Evolutionary conservation across 2,888 invertebrate species (phyloP).

Genomic region (Ommatoiulus sabulosus): DNA sequence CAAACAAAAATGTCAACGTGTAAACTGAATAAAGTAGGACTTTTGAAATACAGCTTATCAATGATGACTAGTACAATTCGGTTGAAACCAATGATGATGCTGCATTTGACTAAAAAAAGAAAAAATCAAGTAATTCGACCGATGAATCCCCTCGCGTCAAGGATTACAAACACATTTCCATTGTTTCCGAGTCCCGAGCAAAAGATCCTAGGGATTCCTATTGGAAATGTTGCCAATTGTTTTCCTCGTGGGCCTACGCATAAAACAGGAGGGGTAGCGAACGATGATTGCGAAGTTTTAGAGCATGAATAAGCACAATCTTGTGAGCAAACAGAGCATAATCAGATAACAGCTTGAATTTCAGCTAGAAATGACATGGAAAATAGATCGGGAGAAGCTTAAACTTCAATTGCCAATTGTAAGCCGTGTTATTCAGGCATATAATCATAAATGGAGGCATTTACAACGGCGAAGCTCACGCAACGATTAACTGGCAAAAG

Average conservation of each 20-base stretch:
- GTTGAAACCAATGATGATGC: neutral
- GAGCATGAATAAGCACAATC: slow-evolving; percentile 54
- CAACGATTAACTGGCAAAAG: slow-evolving; percentile 47
- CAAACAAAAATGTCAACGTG: too few species aligned
- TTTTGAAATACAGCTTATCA: neutral
- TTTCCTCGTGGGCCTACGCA: slow-evolving; percentile 9
- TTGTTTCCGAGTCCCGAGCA: slow-evolving; percentile 12
- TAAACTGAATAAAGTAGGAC: neutral
- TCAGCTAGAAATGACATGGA: slow-evolving; percentile 47
- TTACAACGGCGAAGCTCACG: slow-evolving; percentile 10
- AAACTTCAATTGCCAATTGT: slow-evolving; percentile 45
- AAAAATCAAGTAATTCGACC: neutral
- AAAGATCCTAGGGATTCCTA: slow-evolving; percentile 22
- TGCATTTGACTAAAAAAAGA: neutral
- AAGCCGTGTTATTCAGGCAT: slow-evolving; percentile 42
- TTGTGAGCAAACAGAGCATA: slow-evolving; percentile 53
- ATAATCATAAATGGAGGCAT: slow-evolving; percentile 38
- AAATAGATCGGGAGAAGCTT: slow-evolving; percentile 44
- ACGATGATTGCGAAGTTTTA: slow-evolving; percentile 49
- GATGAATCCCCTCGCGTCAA: slow-evolving; percentile 27
- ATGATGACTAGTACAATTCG: neutral
- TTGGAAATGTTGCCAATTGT: slow-evolving; percentile 18
- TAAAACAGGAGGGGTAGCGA: neutral
- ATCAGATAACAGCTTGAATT: slow-evolving; percentile 52
- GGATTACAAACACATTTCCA: slow-evolving; percentile 42